Percentiles rank a stretch among this genome's conserved stretches.
Conservation (phyloP, 92 coral and sea anemone species). For the Hydrozoanthus gracilis region DNA sequence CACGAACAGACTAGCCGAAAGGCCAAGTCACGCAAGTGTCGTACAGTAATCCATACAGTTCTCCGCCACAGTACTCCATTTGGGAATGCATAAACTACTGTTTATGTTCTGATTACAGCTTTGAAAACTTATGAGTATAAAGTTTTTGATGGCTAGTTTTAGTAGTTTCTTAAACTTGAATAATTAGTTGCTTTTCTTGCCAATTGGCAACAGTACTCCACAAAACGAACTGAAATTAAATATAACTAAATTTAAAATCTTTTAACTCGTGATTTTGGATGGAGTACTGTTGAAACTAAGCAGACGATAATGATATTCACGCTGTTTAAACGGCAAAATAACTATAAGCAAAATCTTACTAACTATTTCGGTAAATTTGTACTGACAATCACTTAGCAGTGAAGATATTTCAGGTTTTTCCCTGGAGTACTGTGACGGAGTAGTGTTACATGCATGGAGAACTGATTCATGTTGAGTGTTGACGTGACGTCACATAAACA, state of each 20-base stretch:
- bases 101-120: conserved; percentile 21
- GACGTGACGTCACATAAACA: conserved; percentile 26
- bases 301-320: conserved; percentile 32
- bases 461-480: conserved; percentile 13
- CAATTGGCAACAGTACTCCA: conserved; percentile 33
- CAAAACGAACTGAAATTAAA: conserved; percentile 30
- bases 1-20: conserved; percentile 18
- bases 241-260: conserved; percentile 28
- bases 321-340: conserved; percentile 27
- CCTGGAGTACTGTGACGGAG: conserved; percentile 52
- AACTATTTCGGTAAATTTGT: conserved; percentile 27
- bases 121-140: conserved; percentile 11
- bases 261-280: conserved; percentile 31
- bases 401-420: conserved; percentile 23
- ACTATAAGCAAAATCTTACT: conserved; percentile 28
- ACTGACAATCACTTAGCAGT: conserved; percentile 22
- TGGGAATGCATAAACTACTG: conserved; percentile 16
- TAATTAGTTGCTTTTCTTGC: conserved; percentile 17
- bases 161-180: conserved; percentile 30
- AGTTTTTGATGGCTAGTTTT: conserved; percentile 24
- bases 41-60: conserved; percentile 28
- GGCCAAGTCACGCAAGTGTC: conserved; percentile 24
- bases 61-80: conserved; percentile 23
- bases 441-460: conserved; percentile 27
- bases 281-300: conserved; percentile 34